phyloP scores from a whole-genome alignment of 2,113 vertebrate genomes.

The Hystrix cristata region DNA sequence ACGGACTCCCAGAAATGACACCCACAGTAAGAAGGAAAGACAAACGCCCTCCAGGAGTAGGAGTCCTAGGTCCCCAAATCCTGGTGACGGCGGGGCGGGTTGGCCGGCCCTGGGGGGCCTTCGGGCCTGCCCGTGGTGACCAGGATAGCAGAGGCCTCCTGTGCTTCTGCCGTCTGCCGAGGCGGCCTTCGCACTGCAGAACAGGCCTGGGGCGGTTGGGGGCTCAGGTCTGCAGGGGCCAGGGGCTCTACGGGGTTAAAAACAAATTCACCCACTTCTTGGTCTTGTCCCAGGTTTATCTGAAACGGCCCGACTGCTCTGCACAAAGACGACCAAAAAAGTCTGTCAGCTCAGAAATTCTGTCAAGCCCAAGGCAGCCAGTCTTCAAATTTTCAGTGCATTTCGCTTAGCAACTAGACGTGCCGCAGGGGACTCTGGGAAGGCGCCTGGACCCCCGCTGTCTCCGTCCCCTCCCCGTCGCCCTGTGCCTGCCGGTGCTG shows the following conservation, averaged over 20 bases:
- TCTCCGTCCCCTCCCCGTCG: neutral
- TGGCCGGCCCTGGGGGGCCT: neutral
- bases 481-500: accelerated
- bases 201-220: neutral
- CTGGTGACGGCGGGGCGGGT: neutral
- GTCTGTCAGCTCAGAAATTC: conserved; percentile 77
- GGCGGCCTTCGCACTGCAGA: accelerated
- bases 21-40: conserved; percentile 11
- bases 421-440: neutral
- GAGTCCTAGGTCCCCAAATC: conserved; percentile 15
- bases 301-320: conserved; percentile 82
- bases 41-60: neutral
- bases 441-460: accelerated
- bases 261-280: neutral
- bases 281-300: conserved; percentile 69
- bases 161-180: neutral
- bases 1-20: neutral
- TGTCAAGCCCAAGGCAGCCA: conserved; percentile 70
- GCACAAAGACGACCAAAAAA: conserved; percentile 58
- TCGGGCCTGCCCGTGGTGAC: neutral
- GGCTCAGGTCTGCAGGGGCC: neutral
- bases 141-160: neutral
- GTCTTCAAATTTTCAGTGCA: conserved; percentile 82
- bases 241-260: neutral
- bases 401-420: conserved; percentile 81